Evolutionary conservation across 2,888 invertebrate genomes (phyloP).

Genomic region (Lasius fuliginosus): DNA sequence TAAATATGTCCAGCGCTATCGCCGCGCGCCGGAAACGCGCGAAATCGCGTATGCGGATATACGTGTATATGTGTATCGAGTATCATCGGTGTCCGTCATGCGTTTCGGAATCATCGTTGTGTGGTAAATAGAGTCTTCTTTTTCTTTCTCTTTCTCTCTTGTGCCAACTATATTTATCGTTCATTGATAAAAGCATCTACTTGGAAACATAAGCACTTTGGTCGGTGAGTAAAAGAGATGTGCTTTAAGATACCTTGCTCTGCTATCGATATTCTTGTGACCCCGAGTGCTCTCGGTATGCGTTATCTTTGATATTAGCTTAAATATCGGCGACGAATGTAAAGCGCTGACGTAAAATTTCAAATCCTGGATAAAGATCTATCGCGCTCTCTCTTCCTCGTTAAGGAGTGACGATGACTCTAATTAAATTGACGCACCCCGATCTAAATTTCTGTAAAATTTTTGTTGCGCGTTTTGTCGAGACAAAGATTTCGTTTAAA

Average conservation of each 20-base stretch:
- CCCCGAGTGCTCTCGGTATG: neutral
- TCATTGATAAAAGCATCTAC: conserved; percentile 27
- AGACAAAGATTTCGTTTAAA: neutral
- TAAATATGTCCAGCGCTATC: conserved; percentile 51
- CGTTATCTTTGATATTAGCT: conserved; percentile 1
- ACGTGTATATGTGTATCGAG: neutral
- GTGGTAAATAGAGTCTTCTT: conserved; percentile 16
- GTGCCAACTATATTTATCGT: conserved; percentile 10
- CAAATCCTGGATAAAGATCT: neutral
- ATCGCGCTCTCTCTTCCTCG: neutral
- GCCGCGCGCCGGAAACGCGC: conserved; percentile 58
- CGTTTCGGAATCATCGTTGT: neutral
- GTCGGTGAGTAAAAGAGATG: neutral
- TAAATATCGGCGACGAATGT: neutral
- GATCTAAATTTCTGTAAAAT: neutral
- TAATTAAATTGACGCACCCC: neutral
- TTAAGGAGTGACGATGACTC: neutral
- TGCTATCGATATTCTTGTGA: neutral
- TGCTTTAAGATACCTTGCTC: conserved; percentile 15
- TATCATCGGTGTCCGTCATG: neutral
- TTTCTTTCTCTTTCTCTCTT: too few species aligned
- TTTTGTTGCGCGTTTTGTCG: neutral
- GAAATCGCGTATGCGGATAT: conserved; percentile 30
- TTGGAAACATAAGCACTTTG: conserved; percentile 34
- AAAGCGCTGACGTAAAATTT: neutral